These are phyloP conservation scores for Serrognathus titanus DNA, from an alignment of 2,888 invertebrate species.

Conservation along the genomic window DNA sequence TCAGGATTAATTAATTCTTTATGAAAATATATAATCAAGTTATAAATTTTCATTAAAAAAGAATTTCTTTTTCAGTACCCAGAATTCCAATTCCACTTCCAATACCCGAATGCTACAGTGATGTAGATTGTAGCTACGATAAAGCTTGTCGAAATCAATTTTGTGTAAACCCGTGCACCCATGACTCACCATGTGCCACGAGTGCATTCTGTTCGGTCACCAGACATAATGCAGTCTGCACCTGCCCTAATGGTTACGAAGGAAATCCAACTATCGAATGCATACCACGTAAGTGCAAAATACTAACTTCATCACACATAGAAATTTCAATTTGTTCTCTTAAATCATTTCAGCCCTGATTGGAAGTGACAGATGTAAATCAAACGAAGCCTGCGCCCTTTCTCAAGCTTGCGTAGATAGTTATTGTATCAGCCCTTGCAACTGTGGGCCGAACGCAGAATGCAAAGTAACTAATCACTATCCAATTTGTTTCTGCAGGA, in stretches of 20 bases:
- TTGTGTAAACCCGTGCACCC: slow-evolving; percentile 75
- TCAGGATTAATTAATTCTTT: too few relatives aligned
- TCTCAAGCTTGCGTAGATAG: slow-evolving; percentile 81
- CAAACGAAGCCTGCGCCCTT: slow-evolving; percentile 76
- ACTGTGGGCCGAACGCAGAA: slow-evolving; percentile 78
- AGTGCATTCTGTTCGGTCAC: slow-evolving; percentile 81
- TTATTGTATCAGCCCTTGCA: slow-evolving; percentile 78
- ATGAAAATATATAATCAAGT: too few relatives aligned
- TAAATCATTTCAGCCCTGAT: slow-evolving; percentile 53
- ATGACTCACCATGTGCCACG: slow-evolving; percentile 66
- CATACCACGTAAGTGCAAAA: slow-evolving; percentile 67
- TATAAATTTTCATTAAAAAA: background rate
- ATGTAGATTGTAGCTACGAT: slow-evolving; percentile 74
- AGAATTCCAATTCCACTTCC: slow-evolving; percentile 44
- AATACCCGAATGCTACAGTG: slow-evolving; percentile 68
- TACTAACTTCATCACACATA: too few relatives aligned
- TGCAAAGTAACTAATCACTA: slow-evolving; percentile 81
- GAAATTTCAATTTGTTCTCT: slow-evolving; percentile 1
- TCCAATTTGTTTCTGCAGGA: slow-evolving; percentile 78
- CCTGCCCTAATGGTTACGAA: slow-evolving; percentile 74
- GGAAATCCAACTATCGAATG: slow-evolving; percentile 73
- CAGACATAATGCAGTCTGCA: slow-evolving; percentile 71
- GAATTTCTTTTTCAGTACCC: slow-evolving; percentile 44
- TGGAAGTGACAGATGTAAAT: slow-evolving; percentile 68
- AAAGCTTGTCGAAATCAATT: slow-evolving; percentile 71